Evolutionary conservation across 1,140 invertebrate species (phyloP).

Genomic region (Halictus rubicundus): DNA sequence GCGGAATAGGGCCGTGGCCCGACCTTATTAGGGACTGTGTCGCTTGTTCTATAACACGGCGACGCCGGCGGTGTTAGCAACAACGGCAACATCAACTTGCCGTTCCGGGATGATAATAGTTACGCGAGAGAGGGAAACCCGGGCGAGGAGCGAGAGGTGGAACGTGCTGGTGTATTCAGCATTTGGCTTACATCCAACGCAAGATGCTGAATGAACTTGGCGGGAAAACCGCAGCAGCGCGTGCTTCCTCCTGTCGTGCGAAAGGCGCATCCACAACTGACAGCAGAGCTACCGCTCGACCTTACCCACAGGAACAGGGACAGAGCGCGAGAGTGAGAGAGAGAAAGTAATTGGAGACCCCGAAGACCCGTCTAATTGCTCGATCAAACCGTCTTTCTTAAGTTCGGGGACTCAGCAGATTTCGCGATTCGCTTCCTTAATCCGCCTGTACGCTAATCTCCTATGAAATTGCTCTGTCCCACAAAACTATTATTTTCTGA

Average conservation of each 20-base stretch:
- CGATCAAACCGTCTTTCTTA: not conserved
- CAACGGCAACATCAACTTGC: constrained; percentile 49
- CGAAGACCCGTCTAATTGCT: not conserved
- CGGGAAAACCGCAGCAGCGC: constrained; percentile 72
- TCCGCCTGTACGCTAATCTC: too few species aligned
- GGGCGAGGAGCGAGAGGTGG: constrained; percentile 17
- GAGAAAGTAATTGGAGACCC: not conserved
- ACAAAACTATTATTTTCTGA: too few species aligned
- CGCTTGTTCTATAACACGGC: constrained; percentile 30
- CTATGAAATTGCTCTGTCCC: not conserved
- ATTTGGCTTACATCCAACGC: constrained; percentile 77
- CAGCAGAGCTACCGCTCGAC: constrained; percentile 50
- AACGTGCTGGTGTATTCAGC: constrained; percentile 64
- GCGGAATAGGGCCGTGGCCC: constrained; percentile 65
- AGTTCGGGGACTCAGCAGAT: not conserved
- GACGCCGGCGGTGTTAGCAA: constrained; percentile 39
- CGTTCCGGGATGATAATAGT: constrained; percentile 39
- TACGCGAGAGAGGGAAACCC: constrained; percentile 11
- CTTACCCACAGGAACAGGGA: not conserved
- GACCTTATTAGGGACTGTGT: constrained; percentile 69
- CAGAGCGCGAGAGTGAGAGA: not conserved
- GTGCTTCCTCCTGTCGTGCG: constrained; percentile 62
- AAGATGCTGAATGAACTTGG: constrained; percentile 78
- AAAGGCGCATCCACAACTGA: constrained; percentile 50
- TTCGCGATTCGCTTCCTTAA: not conserved